Base-by-base conservation (phyloP, 2,888 invertebrate species). In the Rutpela maculata region DNA sequence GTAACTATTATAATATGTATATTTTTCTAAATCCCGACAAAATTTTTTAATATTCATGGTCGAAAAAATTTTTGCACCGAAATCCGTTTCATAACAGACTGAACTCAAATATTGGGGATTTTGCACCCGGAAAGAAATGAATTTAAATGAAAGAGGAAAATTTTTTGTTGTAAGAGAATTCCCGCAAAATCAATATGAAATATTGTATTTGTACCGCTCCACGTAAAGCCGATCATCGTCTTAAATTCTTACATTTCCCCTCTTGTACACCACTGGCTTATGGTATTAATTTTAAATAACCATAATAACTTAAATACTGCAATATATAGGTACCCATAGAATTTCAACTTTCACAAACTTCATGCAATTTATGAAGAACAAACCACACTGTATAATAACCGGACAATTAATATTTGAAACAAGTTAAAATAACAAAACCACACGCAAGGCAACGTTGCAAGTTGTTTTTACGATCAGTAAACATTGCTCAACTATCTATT, bases 401-500 rank as follows among this genome's bases (percentile, higher is more conserved):
- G 50, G 50, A 50, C 50, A 50, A 12, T 50, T 50, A 50, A 65
- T 12, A 65, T 65, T 19, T 65, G 67, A 67, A 55, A 56, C 55
- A 17, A 17, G n/a, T 56, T 19, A 26, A 31, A 56, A 55, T 17
- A 11, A 67, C 50, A 50, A 12, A 19, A 43, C 17, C 43, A 43
- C 65, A 31, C 38, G 15, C 50, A 50, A 19, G 66, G 43, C 38
- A 56, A 22, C 55, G 56, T 31, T 22, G 55, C 43, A 26, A n/a
- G n/a, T 65, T 55, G 50, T 19, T 55, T 67, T 67, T 67, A 67
- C 31, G 66, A 67, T 77, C 74, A 75, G 71, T 74, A 74, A 74
- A 77, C 63, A 77, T 80, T 80, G 80, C 80, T 73, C 78, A 78
- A 80, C 74, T 80, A 80, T 79, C 79, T 80, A 80, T 80, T 80